Conservation (phyloP, 1,140 invertebrate genomes). For the Sycobia sp. region DNA sequence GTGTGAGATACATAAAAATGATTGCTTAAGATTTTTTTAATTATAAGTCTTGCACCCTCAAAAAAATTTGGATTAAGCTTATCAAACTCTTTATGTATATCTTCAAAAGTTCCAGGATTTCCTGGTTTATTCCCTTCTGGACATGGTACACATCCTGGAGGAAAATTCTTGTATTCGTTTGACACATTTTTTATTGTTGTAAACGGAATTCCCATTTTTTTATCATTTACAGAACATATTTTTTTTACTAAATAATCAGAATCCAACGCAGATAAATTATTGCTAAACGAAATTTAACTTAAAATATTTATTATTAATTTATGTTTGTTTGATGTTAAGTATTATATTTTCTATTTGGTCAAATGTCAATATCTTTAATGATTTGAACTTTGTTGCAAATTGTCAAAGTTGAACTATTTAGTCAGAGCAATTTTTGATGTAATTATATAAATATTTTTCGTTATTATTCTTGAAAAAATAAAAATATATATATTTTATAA, state of each 20-base stretch:
- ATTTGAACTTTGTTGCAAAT: conserved; percentile 25
- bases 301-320: background rate
- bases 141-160: conserved; percentile 24
- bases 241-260: background rate
- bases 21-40: conserved; percentile 76
- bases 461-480: background rate
- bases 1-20: conserved; percentile 79
- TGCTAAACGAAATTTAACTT: background rate
- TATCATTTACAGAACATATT: conserved; percentile 1
- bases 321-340: background rate
- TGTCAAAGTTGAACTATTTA: background rate
- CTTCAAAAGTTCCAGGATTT: conserved; percentile 55
- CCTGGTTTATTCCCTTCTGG: conserved; percentile 42
- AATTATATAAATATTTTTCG: background rate
- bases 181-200: background rate
- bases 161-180: conserved; percentile 4
- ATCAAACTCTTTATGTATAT: conserved; percentile 52
- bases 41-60: conserved; percentile 76
- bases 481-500: background rate
- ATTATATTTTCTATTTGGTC: conserved; percentile 7
- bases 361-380: conserved; percentile 15
- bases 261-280: background rate
- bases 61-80: conserved; percentile 78
- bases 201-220: conserved; percentile 13
- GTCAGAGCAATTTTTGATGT: background rate